Evolutionary conservation across 53 echinoderm and acorn worm genomes (phyloP), one percentile per base, ranked within the genome.

Genomic region (Mesocentrotus franciscanus): DNA sequence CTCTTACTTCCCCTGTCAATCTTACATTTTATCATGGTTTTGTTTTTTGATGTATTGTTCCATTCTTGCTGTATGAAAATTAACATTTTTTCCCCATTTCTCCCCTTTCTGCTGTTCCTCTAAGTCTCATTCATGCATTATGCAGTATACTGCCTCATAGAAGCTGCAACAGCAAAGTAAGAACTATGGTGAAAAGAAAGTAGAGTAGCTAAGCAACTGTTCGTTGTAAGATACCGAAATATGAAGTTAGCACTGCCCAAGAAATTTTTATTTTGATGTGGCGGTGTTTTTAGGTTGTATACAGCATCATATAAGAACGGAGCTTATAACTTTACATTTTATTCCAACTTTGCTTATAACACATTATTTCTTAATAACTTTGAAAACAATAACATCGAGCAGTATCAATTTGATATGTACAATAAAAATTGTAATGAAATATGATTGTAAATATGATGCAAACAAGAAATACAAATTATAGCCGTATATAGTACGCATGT

Each of bases 371-470:
- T 81, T 35, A 18, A 81, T 18, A 81, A 42, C 20, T 81, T 17
- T 39, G 32, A 81, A 18, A 81, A 36, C 39, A 42, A 81, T 39
- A 81, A 81, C 20, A 42, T 42, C 4, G 6, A 81, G 39, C 81
- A 81, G 17, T 81, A 39, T 42, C 42, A 42, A 81, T 81, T 81
- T 39, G 42, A 2, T 42, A 81, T 81, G 81, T 81, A 81, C 42
- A 81, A 20, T 81, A 81, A 79, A 17, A 79, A 42, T 81, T 42
- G 4, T 8, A 81, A 81, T 81, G 42, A 42, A 81, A 81, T 81
- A 81, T 81, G 39, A 81, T 42, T 81, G 81, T 81, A 81, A 81
- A 81, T 81, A 81, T 81, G 42, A 42, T 81, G 18, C 81, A 81
- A 36, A 36, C 22, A 42, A 39, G 18, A 8, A 81, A 64, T n/a